Base-by-base conservation (phyloP, 2,797 vertebrate genomes). In the Antrozous pallidus region DNA sequence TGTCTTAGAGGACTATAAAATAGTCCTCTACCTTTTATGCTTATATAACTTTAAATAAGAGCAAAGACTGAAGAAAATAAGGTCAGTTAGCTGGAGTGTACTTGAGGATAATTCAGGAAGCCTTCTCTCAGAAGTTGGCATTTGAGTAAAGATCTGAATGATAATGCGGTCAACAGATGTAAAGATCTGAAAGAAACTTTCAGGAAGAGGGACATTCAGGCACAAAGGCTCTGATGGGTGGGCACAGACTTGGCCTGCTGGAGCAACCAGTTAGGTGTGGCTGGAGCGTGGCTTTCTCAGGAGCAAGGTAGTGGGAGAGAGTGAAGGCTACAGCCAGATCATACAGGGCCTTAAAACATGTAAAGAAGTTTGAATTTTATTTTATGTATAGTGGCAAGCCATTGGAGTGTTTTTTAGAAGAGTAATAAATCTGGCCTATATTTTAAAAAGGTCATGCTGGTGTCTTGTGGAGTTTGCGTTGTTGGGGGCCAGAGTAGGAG, bases 1-100 rank as follows among this genome's bases (percentile, higher is more conserved):
- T 90, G 49, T 54, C 87, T n/a, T n/a, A n/a, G n/a, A n/a, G n/a
- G n/a, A n/a, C n/a, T n/a, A n/a, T n/a, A n/a, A n/a, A n/a, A n/a
- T n/a, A n/a, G n/a, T n/a, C n/a, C n/a, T n/a, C n/a, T n/a, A n/a
- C n/a, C n/a, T n/a, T n/a, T n/a, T n/a, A n/a, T n/a, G n/a, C n/a
- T n/a, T n/a, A n/a, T n/a, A n/a, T n/a, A n/a, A n/a, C n/a, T n/a
- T 92, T 91, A 94, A 86, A 12, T 78, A 78, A 93, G 51, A 90
- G 26, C 38, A 82, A 73, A 92, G 47, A 63, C 54, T 81, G n/a
- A n/a, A n/a, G 45, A 87, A 84, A 88, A 24, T 45, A 81, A 93
- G 54, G 10, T 49, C 6, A 47, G 16, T 65, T 45, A 54, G 9
- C 26, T 83, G 40, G 45, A 67, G 22, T 58, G 33, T 4, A 42